Base-by-base conservation (phyloP, 2,113 vertebrate species). In the Brienomyrus brachyistius region DNA sequence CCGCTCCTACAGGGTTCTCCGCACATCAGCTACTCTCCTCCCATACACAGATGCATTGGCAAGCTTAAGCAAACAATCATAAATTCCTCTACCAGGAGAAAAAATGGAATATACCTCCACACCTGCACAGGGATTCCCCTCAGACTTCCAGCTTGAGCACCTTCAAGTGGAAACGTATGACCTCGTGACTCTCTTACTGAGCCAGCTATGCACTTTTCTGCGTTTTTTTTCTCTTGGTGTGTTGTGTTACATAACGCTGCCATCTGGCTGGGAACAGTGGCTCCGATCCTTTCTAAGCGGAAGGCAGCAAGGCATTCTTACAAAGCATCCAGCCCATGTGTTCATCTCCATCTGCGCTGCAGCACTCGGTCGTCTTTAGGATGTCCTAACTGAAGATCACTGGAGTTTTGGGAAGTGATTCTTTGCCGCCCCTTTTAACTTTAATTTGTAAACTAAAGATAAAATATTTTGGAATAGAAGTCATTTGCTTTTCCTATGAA, bases 51-150 rank as follows among this genome's bases (percentile, higher is more conserved):
- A 93, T 92, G 91, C 89, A 84, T 83, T 45, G 89, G 92, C 90
- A 94, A 92, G 93, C 90, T 90, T 51, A 66, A 91, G 90, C 90
- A 93, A 93, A 93, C 91, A 43, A 90, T 91, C 89, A 89, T 92
- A 94, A 91, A 94, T 94, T 93, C 91, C 84, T 92, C 88, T 91
- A 90, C 92, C 91, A 88, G 83, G 35, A 89, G 92, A 90, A 83
- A 86, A 88, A 84, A 88, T 91, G 86, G 1, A 89, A 66, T 89
- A 66, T 89, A 48, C 90, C 90, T 92, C 88, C 70, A 66, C 88
- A 89, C 82, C 92, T 92, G 52, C 47, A 48, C 83, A 91, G 91
- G 93, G 90, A 93, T 91, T 91, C 85, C 88, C 92, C 89, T 88
- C 80, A 91, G 89, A 89, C 82, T n/a, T 43, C 31, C 52, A 88